Conservation (phyloP, 2,888 invertebrate genomes). For the Polylopha cassiicola region DNA sequence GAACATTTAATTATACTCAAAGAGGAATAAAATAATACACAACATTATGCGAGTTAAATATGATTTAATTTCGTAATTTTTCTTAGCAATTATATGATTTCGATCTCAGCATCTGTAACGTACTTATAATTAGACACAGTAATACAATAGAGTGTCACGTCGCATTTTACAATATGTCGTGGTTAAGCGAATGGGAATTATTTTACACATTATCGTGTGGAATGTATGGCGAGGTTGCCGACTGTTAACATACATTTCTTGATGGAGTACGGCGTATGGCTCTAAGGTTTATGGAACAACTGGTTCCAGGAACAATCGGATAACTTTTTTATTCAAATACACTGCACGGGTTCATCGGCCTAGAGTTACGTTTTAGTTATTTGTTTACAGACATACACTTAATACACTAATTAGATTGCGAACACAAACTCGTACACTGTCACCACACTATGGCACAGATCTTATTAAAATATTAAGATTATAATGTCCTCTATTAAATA, state of each 20-base stretch:
- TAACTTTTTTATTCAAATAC: constrained; percentile 34
- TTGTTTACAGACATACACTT: constrained; percentile 66
- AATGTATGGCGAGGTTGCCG: constrained; percentile 41
- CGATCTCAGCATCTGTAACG: constrained; percentile 68
- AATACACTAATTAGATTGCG: constrained; percentile 61
- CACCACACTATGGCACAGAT: constrained; percentile 74
- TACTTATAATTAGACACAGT: constrained; percentile 68
- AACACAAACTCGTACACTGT: constrained; percentile 65
- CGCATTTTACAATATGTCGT: constrained; percentile 54
- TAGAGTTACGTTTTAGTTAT: constrained; percentile 59
- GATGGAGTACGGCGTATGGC: constrained; percentile 18
- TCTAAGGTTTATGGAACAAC: constrained; percentile 13
- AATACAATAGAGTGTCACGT: constrained; percentile 60
- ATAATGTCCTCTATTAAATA: constrained; percentile 49
- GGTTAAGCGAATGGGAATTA: constrained; percentile 65
- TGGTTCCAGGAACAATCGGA: constrained; percentile 17
- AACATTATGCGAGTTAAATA: constrained; percentile 70
- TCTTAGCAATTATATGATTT: constrained; percentile 75
- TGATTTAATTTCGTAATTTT: constrained; percentile 76
- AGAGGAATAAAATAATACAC: constrained; percentile 33
- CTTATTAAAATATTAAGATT: constrained; percentile 52
- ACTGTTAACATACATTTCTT: constrained; percentile 35
- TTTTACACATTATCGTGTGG: constrained; percentile 53
- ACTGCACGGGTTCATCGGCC: constrained; percentile 45
- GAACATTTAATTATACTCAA: background rate